Conservation (phyloP, 2,888 invertebrate genomes). For the Drosophila mayaguana region DNA sequence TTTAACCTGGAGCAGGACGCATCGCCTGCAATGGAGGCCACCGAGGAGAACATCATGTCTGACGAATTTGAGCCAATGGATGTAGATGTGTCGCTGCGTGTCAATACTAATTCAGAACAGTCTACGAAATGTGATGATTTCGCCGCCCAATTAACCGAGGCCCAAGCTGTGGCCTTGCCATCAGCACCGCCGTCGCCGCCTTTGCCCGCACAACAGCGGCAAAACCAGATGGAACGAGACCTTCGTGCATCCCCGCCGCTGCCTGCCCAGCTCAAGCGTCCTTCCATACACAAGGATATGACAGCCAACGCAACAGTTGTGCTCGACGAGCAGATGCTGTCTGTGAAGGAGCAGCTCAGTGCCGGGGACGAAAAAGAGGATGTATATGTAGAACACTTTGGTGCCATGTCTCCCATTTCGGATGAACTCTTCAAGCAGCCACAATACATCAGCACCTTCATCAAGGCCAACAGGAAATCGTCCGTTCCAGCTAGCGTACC, state of each 20-base stretch:
- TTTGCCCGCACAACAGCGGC: constrained; percentile 39
- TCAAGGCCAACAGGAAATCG: constrained; percentile 23
- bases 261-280: constrained; percentile 54
- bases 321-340: constrained; percentile 65
- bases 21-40: constrained; percentile 52
- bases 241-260: constrained; percentile 33
- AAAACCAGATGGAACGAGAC: neutral
- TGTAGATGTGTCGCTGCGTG: constrained; percentile 64
- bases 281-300: constrained; percentile 50
- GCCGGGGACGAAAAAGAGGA: constrained; percentile 81
- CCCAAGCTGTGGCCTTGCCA: neutral
- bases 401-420: constrained; percentile 66
- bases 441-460: constrained; percentile 41
- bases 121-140: neutral
- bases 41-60: constrained; percentile 41
- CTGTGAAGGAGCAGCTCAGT: constrained; percentile 80
- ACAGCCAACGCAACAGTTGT: constrained; percentile 37
- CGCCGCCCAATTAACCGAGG: neutral
- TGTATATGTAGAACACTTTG: constrained; percentile 76
- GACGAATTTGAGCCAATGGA: constrained; percentile 76
- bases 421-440: constrained; percentile 79
- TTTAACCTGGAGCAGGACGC: constrained; percentile 39
- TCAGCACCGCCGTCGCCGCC: constrained; percentile 35
- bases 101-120: neutral
- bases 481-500: neutral